A percentile compares a stretch with the other conserved stretches of the same genome.
Conservation (phyloP, 2,888 invertebrate genomes). For the Drosophila lutescens region DNA sequence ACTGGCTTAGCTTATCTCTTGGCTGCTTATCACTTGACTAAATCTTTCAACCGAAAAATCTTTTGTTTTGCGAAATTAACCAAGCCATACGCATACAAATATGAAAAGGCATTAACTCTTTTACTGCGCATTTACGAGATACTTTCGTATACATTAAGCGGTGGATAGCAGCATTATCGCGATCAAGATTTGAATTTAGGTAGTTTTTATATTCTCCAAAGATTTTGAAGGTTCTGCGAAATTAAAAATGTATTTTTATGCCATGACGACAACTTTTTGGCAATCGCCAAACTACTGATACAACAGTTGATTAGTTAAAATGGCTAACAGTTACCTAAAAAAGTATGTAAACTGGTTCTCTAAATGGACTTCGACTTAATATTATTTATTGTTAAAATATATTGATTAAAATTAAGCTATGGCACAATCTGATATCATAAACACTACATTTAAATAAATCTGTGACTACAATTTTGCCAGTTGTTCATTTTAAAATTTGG, state of each 20-base stretch:
- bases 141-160: slow-evolving; percentile 9
- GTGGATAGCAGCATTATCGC: slow-evolving; percentile 20
- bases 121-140: slow-evolving; percentile 45
- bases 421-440: no score
- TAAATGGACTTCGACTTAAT: no score
- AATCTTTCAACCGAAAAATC: slow-evolving; percentile 50
- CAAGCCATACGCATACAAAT: slow-evolving; percentile 28
- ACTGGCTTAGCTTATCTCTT: slow-evolving; percentile 54
- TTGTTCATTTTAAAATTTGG: not conserved
- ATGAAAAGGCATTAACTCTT: slow-evolving; percentile 45
- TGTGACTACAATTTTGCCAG: not conserved
- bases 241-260: slow-evolving; percentile 21
- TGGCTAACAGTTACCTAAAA: slow-evolving; percentile 28
- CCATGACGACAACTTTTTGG: slow-evolving; percentile 33
- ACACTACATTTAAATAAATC: no score
- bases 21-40: slow-evolving; percentile 50
- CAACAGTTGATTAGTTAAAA: slow-evolving; percentile 21
- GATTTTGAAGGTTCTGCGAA: slow-evolving; percentile 11
- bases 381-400: not conserved
- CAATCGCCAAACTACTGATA: slow-evolving; percentile 24
- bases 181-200: slow-evolving; percentile 23
- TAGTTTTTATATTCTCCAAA: slow-evolving; percentile 24
- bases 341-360: slow-evolving; percentile 6
- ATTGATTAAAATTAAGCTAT: no score
- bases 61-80: slow-evolving; percentile 34